These are phyloP conservation scores for Echinarachnius parma DNA, from an alignment of 53 echinoderm and acorn worm species.

Conservation along the genomic window DNA sequence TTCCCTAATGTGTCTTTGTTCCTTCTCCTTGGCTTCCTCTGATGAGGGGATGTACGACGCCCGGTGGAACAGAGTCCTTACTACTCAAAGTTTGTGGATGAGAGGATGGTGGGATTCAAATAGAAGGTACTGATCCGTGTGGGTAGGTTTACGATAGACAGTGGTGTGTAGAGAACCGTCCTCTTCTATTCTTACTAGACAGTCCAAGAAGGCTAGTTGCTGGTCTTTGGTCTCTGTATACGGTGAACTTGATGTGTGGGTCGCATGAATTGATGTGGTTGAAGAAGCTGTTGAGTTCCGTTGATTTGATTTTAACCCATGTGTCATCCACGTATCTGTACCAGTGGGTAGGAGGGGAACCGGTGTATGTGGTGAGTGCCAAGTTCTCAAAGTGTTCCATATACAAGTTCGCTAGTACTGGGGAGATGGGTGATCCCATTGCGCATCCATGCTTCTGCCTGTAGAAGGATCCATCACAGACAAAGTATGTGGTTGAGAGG, in stretches of 20 bases:
- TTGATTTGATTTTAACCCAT: constrained; percentile 22
- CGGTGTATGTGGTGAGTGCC: constrained; percentile 12
- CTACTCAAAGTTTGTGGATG: constrained; percentile 25
- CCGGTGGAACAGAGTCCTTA: constrained; percentile 3
- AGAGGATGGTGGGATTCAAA: too few relatives aligned
- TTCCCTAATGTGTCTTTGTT: constrained; percentile 10
- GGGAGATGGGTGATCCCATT: constrained; percentile 9
- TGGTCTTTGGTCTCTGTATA: constrained; percentile 15
- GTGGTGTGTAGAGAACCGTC: constrained; percentile 9
- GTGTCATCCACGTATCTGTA: constrained; percentile 35
- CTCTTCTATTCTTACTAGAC: constrained; percentile 17
- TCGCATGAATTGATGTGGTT: constrained; percentile 24
- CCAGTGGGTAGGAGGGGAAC: constrained; percentile 24
- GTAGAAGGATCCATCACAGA: constrained; percentile 8
- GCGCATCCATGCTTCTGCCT: constrained; percentile 30
- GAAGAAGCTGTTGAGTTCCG: constrained; percentile 4
- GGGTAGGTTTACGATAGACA: constrained; percentile 21
- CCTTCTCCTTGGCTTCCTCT: constrained; percentile 4
- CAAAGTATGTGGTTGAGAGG: constrained; percentile 8
- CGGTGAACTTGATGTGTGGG: constrained; percentile 28
- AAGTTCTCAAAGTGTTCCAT: constrained; percentile 21
- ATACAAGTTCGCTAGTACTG: constrained; percentile 20
- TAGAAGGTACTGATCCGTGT: too few relatives aligned
- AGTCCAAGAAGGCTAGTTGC: constrained; percentile 24
- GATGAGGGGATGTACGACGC: constrained; percentile 7